These are phyloP conservation scores for Callosobruchus maculatus DNA, from an alignment of 2,888 invertebrate genomes.

Conservation along the genomic window DNA sequence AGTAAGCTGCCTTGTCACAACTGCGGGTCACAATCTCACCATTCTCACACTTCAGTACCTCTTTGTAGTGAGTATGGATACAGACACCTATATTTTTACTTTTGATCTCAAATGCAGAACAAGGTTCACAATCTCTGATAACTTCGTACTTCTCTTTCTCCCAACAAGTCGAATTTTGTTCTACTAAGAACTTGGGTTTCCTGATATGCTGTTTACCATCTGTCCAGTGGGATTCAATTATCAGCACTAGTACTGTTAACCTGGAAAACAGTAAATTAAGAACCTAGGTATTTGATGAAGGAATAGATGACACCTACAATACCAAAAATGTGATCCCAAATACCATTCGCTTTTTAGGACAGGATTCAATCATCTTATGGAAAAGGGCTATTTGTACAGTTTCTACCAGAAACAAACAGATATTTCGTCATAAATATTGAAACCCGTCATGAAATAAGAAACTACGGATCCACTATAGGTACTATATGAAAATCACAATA, in stretches of 20 bases:
- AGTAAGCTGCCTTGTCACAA: slow-evolving; percentile 80
- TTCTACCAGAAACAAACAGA: too few species aligned
- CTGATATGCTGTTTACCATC: slow-evolving; percentile 51
- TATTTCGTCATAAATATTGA: too few species aligned
- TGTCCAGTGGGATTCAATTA: slow-evolving; percentile 75
- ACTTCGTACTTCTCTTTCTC: slow-evolving; percentile 68
- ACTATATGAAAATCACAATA: too few species aligned
- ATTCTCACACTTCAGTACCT: slow-evolving; percentile 74
- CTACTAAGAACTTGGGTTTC: slow-evolving; percentile 64
- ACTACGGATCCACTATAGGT: too few species aligned
- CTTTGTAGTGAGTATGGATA: slow-evolving; percentile 78
- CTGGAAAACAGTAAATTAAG: slow-evolving; percentile 45
- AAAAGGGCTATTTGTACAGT: neutral
- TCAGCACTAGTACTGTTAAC: slow-evolving; percentile 74
- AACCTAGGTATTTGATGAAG: neutral
- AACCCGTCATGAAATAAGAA: too few species aligned
- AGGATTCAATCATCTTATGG: slow-evolving; percentile 73
- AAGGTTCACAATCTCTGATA: slow-evolving; percentile 78
- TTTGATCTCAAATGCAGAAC: slow-evolving; percentile 78
- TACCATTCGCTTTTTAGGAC: slow-evolving; percentile 80
- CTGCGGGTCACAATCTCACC: slow-evolving; percentile 80
- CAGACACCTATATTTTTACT: slow-evolving; percentile 81
- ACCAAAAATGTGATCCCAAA: slow-evolving; percentile 72
- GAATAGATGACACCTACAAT: slow-evolving; percentile 55
- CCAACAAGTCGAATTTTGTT: slow-evolving; percentile 78